Percentiles rank a stretch among this genome's conserved stretches.
phyloP scores from a whole-genome alignment of 2,797 vertebrate genomes.

The Karalla daura region DNA sequence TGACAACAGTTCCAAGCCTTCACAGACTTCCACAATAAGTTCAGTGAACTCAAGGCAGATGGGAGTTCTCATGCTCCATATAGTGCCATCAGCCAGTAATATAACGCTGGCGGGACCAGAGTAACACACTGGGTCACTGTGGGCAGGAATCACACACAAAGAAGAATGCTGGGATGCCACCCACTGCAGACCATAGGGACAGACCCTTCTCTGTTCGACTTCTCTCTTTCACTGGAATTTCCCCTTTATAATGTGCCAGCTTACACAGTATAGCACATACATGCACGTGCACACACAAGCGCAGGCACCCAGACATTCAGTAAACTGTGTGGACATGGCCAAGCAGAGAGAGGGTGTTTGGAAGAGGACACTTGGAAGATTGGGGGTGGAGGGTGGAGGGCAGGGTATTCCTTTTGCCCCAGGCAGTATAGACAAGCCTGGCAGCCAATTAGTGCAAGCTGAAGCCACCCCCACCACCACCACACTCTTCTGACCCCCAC shows the following conservation, averaged over 20 bases:
- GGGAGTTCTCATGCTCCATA: slow-evolving; percentile 58
- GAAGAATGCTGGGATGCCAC: slow-evolving; percentile 82
- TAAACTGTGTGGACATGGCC: slow-evolving; percentile 28
- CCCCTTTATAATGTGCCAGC: slow-evolving; percentile 78
- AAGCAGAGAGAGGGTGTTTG: slow-evolving; percentile 32
- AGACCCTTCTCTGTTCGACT: slow-evolving; percentile 79
- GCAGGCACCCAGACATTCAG: slow-evolving; percentile 28
- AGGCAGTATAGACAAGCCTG: slow-evolving; percentile 66
- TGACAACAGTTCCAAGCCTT: slow-evolving; percentile 60
- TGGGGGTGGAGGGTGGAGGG: slow-evolving; percentile 33
- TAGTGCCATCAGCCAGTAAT: slow-evolving; percentile 56
- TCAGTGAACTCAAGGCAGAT: slow-evolving; percentile 60
- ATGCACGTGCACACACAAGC: slow-evolving; percentile 42
- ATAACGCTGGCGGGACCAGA: slow-evolving; percentile 54
- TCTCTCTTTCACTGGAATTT: slow-evolving; percentile 79
- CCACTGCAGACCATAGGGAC: slow-evolving; percentile 78
- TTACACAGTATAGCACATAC: slow-evolving; percentile 68
- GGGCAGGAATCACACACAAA: slow-evolving; percentile 78
- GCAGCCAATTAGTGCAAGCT: slow-evolving; percentile 68
- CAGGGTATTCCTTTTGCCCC: slow-evolving; percentile 64
- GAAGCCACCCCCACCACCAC: slow-evolving; percentile 32
- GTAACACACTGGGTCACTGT: slow-evolving; percentile 67
- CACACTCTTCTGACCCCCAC: slow-evolving; percentile 20
- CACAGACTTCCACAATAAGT: slow-evolving; percentile 57
- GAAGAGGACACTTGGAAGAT: slow-evolving; percentile 58